Conservation (phyloP, 2,888 invertebrate genomes). For the Acrobeloides nanus region DNA sequence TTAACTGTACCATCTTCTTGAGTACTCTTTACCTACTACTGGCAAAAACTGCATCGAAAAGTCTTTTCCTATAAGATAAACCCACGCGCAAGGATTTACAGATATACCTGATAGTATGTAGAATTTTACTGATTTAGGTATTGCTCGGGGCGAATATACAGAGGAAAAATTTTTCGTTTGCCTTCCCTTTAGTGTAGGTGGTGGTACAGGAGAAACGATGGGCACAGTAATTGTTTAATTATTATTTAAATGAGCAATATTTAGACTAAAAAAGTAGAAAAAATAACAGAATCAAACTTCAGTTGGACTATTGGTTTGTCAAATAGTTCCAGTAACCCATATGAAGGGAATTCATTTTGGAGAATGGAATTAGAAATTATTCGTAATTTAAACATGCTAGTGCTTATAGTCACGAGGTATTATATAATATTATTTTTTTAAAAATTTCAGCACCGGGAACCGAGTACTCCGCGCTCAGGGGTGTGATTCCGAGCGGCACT, state of each 20-base stretch:
- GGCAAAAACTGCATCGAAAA: no score
- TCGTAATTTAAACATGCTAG: constrained; percentile 39
- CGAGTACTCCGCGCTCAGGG: no score
- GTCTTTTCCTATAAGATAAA: no score
- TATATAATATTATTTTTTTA: background rate
- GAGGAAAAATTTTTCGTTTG: constrained; percentile 45
- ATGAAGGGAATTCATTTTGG: constrained; percentile 47
- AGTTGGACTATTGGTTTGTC: constrained; percentile 47
- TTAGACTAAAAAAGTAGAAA: constrained; percentile 48
- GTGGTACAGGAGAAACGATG: constrained; percentile 46
- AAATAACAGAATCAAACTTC: constrained; percentile 42
- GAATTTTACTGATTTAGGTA: constrained; percentile 22
- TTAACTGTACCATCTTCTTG: no score
- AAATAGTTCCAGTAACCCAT: constrained; percentile 23
- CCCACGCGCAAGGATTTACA: no score
- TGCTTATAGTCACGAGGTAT: constrained; percentile 44
- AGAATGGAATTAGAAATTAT: constrained; percentile 42
- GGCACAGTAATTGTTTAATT: constrained; percentile 31
- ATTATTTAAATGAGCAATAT: constrained; percentile 10
- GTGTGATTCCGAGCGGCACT: no score
- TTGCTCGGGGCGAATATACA: constrained; percentile 44
- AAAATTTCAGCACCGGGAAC: no score
- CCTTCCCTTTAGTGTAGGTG: constrained; percentile 46
- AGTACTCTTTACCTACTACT: no score
- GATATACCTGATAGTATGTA: background rate